Conservation (phyloP, 2,113 vertebrate species). For the Seriola quinqueradiata region DNA sequence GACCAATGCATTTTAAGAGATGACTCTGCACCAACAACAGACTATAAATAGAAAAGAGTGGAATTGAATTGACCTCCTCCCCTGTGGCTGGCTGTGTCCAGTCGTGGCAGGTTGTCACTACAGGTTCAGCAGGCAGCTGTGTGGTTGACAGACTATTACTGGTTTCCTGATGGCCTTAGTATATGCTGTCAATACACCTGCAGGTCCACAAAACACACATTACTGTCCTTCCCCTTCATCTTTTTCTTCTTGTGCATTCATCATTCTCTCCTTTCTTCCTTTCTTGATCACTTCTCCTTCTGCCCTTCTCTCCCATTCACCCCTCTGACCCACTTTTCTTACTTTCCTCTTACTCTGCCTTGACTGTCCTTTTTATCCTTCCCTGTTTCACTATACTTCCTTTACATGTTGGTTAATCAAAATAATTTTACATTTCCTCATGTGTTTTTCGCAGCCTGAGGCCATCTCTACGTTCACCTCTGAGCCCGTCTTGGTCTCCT, state of each 20-base stretch:
- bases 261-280: not conserved
- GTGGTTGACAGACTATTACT: slow-evolving; percentile 64
- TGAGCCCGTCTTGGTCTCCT: slow-evolving; percentile 94
- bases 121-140: slow-evolving; percentile 45
- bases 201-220: not conserved
- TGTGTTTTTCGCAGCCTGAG: slow-evolving; percentile 87
- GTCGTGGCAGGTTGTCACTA: slow-evolving; percentile 63
- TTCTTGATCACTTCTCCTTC: not conserved
- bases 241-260: not conserved
- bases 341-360: not conserved
- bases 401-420: not conserved
- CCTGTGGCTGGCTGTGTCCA: slow-evolving; percentile 31
- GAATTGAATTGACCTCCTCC: slow-evolving; percentile 21
- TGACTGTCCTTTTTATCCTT: not conserved
- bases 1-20: not conserved
- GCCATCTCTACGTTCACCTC: slow-evolving; percentile 96
- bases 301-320: not conserved
- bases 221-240: not conserved
- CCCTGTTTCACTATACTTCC: not conserved
- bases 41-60: slow-evolving; percentile 10
- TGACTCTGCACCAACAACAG: not conserved
- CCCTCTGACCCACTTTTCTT: not conserved
- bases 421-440: not conserved
- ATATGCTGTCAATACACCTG: slow-evolving; percentile 49
- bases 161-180: slow-evolving; percentile 41